Evolutionary conservation across 2,888 invertebrate species (phyloP).

Genomic region (Syritta pipiens): DNA sequence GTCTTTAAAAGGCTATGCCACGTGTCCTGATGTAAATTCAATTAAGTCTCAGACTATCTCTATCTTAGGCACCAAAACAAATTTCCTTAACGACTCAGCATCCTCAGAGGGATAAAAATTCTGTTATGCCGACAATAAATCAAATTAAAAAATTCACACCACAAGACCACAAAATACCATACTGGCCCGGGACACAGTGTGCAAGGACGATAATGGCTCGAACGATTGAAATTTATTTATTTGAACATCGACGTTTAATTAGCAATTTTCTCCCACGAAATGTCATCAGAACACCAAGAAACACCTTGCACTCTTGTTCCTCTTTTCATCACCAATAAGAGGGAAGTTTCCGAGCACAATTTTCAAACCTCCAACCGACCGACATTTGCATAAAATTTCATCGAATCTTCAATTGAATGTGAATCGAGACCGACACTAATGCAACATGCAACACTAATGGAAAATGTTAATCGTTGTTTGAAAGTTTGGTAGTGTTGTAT

Average conservation of each 20-base stretch:
- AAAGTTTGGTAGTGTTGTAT: neutral
- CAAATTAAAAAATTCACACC: conserved; percentile 22
- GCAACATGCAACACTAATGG: neutral
- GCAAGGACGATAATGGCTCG: conserved; percentile 30
- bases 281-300: conserved; percentile 22
- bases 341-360: too few relatives aligned
- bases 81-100: neutral
- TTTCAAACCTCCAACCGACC: too few relatives aligned
- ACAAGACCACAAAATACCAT: neutral
- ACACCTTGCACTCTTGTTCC: too few relatives aligned
- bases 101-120: neutral
- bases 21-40: too few relatives aligned
- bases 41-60: too few relatives aligned
- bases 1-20: too few relatives aligned
- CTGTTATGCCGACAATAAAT: conserved; percentile 16
- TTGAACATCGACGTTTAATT: conserved; percentile 44
- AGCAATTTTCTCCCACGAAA: conserved; percentile 22
- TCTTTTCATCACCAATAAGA: too few relatives aligned
- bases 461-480: neutral
- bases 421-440: too few relatives aligned
- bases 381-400: conserved; percentile 29
- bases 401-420: neutral
- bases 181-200: neutral
- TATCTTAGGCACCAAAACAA: too few relatives aligned
- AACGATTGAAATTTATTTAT: conserved; percentile 36